A percentile compares a stretch with the other conserved stretches of the same genome.
These are phyloP conservation scores for Varecia variegata DNA, from an alignment of 2,797 vertebrate genomes.

Conservation along the genomic window DNA sequence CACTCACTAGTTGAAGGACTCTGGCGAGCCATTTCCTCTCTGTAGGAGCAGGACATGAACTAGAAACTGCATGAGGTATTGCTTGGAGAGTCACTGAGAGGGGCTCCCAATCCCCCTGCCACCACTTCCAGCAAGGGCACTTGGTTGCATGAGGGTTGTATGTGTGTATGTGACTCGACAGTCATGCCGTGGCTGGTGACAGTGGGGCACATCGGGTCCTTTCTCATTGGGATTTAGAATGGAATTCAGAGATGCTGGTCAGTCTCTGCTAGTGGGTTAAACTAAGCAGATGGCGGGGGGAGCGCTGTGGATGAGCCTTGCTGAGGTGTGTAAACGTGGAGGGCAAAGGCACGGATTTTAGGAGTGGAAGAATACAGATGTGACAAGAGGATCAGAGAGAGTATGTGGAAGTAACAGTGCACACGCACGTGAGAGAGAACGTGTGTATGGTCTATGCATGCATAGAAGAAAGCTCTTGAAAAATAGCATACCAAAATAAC, in stretches of 20 bases:
- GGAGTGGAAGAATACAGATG: not conserved
- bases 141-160: accelerated
- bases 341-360: not conserved
- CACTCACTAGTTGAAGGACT: not conserved
- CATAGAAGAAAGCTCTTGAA: not conserved
- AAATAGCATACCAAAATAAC: not conserved
- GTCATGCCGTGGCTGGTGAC: accelerated
- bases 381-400: not conserved
- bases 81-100: not conserved
- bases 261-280: not conserved
- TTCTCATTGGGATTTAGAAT: not conserved
- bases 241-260: not conserved
- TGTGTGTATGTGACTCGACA: accelerated
- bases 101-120: accelerated
- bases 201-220: too few relatives aligned
- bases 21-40: not conserved
- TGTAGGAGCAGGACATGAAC: not conserved
- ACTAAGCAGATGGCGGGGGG: accelerated
- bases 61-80: accelerated
- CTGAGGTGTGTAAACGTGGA: accelerated
- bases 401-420: not conserved
- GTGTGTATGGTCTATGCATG: not conserved
- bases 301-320: accelerated
- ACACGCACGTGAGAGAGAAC: accelerated
- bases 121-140: not conserved